Evolutionary conservation across 2,113 vertebrate species (phyloP).

Genomic region (Leptodactylus fuscus): DNA sequence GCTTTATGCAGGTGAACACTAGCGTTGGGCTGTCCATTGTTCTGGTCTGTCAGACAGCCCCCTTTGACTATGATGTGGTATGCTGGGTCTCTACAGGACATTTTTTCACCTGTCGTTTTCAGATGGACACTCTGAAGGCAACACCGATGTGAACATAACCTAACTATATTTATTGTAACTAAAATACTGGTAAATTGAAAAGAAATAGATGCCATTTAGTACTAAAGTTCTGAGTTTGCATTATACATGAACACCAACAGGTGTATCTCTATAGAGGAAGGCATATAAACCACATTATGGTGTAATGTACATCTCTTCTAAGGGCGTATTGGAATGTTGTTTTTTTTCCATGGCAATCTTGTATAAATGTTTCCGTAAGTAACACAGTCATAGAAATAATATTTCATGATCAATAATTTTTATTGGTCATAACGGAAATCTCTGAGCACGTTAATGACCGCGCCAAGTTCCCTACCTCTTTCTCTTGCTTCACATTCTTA

Average conservation of each 20-base stretch:
- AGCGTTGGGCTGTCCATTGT: too few relatives aligned
- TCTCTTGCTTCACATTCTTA: background rate
- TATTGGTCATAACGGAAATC: constrained; percentile 21
- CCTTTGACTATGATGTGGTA: too few relatives aligned
- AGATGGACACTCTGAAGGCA: too few relatives aligned
- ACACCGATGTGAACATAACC: too few relatives aligned
- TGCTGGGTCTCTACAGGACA: too few relatives aligned
- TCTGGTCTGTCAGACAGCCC: too few relatives aligned
- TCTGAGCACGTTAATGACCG: background rate
- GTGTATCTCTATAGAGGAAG: background rate
- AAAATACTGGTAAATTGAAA: too few relatives aligned
- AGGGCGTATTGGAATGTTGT: background rate
- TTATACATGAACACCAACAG: background rate
- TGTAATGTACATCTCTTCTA: background rate
- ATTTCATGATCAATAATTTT: constrained; percentile 24
- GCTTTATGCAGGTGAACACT: too few relatives aligned
- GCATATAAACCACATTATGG: background rate
- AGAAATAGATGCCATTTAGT: too few relatives aligned
- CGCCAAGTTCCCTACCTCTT: constrained; percentile 19
- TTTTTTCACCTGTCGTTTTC: too few relatives aligned
- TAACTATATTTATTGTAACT: too few relatives aligned
- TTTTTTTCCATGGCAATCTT: background rate
- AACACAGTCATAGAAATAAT: constrained; percentile 13
- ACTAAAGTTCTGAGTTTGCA: too few relatives aligned
- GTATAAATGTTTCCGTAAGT: constrained; percentile 19